phyloP scores from a whole-genome alignment of 2,113 vertebrate species.

The Arothron firmamentum region DNA sequence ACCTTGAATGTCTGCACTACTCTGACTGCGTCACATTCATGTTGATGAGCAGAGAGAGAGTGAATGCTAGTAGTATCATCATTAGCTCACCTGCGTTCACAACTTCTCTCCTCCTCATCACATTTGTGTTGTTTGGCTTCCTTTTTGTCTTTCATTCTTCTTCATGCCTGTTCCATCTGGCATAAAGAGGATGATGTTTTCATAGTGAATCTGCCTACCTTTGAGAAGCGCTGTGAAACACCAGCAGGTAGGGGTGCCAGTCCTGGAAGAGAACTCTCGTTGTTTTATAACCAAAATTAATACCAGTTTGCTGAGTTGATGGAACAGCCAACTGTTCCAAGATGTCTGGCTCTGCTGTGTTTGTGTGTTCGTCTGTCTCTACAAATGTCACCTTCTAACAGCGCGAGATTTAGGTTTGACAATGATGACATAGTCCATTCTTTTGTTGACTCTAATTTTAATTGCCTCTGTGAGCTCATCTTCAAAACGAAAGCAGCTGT shows the following conservation, averaged over 20 bases:
- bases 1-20: too few species aligned
- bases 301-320: slow-evolving; percentile 6
- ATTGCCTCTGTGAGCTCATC: slow-evolving; percentile 3
- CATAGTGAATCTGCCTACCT: slow-evolving; percentile 82
- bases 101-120: slow-evolving; percentile 23
- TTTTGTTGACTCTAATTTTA: slow-evolving; percentile 11
- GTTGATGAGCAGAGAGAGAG: too few species aligned
- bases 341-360: slow-evolving; percentile 30
- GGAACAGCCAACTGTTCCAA: slow-evolving; percentile 4
- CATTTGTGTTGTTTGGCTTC: slow-evolving; percentile 51
- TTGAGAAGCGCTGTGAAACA: slow-evolving; percentile 86
- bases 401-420: slow-evolving; percentile 3
- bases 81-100: neutral
- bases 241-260: slow-evolving; percentile 78
- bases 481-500: slow-evolving; percentile 13
- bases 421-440: slow-evolving; percentile 14
- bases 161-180: slow-evolving; percentile 57
- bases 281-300: slow-evolving; percentile 39
- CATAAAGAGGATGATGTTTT: slow-evolving; percentile 86
- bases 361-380: slow-evolving; percentile 12
- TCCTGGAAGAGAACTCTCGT: slow-evolving; percentile 8
- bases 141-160: slow-evolving; percentile 38
- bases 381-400: slow-evolving; percentile 24
- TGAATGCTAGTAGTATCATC: too few species aligned
- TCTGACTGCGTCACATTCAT: too few species aligned